Evolutionary conservation across 2,797 vertebrate species (phyloP).

Genomic region (Stomatorhinus walkeri): DNA sequence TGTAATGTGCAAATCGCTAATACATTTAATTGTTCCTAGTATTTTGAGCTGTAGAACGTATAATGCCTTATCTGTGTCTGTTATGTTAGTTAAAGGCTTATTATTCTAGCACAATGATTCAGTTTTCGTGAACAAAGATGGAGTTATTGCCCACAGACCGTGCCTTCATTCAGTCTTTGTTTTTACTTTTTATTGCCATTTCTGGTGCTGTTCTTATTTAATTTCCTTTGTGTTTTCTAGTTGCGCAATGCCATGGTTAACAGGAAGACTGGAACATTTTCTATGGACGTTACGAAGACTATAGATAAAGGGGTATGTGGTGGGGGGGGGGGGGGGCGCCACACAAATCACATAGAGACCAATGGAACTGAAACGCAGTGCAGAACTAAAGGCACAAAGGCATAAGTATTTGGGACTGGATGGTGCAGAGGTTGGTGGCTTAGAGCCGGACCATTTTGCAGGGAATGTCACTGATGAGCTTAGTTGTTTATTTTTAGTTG

Average conservation of each 20-base stretch:
- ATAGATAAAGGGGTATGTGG: constrained; percentile 92
- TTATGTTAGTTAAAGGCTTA: neutral
- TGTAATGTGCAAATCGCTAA: neutral
- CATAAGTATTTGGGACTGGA: neutral
- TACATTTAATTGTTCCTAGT: neutral
- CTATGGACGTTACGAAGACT: constrained; percentile 97
- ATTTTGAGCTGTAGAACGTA: neutral
- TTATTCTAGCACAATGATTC: neutral
- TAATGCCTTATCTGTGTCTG: neutral
- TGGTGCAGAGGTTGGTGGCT: neutral
- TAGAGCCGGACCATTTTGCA: neutral
- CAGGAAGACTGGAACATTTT: constrained; percentile 88
- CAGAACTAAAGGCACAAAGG: neutral
- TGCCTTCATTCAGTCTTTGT: neutral
- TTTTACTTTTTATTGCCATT: neutral
- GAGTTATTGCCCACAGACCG: neutral
- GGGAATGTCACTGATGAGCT: constrained; percentile 27
- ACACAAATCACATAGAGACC: neutral
- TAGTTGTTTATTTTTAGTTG: constrained; percentile 44
- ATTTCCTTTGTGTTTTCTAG: constrained; percentile 54
- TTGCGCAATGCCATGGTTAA: constrained; percentile 97
- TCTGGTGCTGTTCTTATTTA: neutral
- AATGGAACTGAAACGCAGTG: neutral
- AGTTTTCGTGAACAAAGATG: neutral
- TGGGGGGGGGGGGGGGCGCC: neutral